These are phyloP conservation scores for Subacronicta megacephala DNA, from an alignment of 2,888 invertebrate genomes.

Conservation along the genomic window DNA sequence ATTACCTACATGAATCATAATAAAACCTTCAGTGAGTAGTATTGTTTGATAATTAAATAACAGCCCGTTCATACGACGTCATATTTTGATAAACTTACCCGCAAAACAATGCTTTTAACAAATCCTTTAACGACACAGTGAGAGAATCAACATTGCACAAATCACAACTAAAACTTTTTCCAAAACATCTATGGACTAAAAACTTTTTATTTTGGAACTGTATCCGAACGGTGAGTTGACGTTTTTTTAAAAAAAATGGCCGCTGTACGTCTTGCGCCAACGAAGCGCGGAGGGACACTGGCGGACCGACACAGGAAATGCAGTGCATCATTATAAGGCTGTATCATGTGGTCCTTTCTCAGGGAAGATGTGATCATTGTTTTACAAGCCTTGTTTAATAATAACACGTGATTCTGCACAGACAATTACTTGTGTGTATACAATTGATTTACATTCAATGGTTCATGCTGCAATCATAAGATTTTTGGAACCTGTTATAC, in stretches of 20 bases:
- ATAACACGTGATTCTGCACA: not conserved
- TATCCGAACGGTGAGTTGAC: conserved; percentile 30
- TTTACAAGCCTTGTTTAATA: conserved; percentile 19
- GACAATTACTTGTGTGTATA: conserved; percentile 9
- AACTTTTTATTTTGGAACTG: conserved; percentile 34
- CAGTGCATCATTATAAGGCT: conserved; percentile 47
- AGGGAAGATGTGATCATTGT: conserved; percentile 43
- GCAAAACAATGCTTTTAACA: conserved; percentile 30
- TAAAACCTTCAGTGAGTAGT: conserved; percentile 8
- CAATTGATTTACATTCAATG: conserved; percentile 15
- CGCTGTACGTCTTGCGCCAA: conserved; percentile 70
- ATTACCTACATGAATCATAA: conserved; percentile 1
- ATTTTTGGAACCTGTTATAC: not conserved
- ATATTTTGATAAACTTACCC: conserved; percentile 49
- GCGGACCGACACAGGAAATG: conserved; percentile 56
- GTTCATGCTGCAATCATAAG: not conserved
- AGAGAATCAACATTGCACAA: conserved; percentile 27
- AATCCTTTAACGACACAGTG: conserved; percentile 51
- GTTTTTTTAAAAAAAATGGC: conserved; percentile 61
- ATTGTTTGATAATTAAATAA: conserved; percentile 16
- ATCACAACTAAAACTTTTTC: conserved; percentile 24
- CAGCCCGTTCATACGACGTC: not conserved
- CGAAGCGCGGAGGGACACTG: conserved; percentile 77
- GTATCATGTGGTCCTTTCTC: conserved; percentile 46
- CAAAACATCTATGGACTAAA: conserved; percentile 12